Base-by-base conservation (phyloP, 2,113 vertebrate genomes). In the Nymphicus hollandicus region DNA sequence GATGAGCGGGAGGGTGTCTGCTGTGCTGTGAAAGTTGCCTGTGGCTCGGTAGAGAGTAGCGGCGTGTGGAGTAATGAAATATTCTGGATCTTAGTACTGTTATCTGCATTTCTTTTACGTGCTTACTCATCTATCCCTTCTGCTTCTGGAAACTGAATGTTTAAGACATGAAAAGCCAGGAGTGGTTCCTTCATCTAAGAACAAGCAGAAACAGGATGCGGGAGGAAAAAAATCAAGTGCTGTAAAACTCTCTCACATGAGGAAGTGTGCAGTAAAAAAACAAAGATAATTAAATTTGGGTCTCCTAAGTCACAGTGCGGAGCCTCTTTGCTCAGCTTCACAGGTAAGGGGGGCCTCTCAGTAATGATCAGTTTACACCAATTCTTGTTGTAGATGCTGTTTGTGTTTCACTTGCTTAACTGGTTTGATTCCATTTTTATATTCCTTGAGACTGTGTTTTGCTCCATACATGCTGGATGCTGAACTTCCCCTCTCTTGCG, bases 191-290 rank as follows among this genome's bases (percentile, higher is more conserved):
- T 82, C 7, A 2, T 43, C 50, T 46, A 7, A 37, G 60, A 58
- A 53, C 47, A 46, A 71, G 31, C 25, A 77, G 87, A 58, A 92
- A 73, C 83, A 71, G 91, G 95, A 94, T 74, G 68, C 61, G 68
- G 83, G 55, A 50, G 33, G 22, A 58, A 66, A 78, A 73, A 71
- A 63, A 60, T 46, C 25, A 29, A 33, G 58, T 83, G 47, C 74
- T 0, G 1, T 82, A 83, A 95, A 95, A 69, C 63, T 68, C 46
- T 56, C 46, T 91, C 69, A n/a, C 31, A 84, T 25, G 31, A 91
- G 93, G 91, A 96, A 91, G 69, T 41, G 18, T 66, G 86, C 53
- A 68, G 70, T 31, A 7, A 25, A 35, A 64, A 63, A 74, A 47
- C 29, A 23, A 18, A 13, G 47, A 56, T 5, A 73, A 82, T 43